phyloP scores from a whole-genome alignment of 2,888 invertebrate species.

The Leptodirus hochenwartii region DNA sequence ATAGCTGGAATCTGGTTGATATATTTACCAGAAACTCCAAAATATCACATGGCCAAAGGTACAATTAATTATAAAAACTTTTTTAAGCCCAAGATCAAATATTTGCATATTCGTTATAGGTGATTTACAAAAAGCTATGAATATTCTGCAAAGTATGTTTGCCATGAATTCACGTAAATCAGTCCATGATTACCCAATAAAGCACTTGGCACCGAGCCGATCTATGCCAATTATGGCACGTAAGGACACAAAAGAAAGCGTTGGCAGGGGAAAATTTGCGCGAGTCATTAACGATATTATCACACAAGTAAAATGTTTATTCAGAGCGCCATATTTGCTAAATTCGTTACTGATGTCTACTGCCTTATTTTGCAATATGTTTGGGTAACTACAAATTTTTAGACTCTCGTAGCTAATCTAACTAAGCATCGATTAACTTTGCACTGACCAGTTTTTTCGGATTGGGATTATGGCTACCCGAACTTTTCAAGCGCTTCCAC shows the following conservation, averaged over 20 bases:
- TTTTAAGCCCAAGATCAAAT: no score
- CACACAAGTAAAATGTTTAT: constrained; percentile 36
- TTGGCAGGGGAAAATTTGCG: constrained; percentile 14
- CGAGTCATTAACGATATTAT: constrained; percentile 33
- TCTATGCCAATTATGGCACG: background rate
- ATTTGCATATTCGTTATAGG: no score
- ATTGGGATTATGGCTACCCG: constrained; percentile 58
- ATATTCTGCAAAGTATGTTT: constrained; percentile 40
- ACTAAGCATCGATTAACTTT: background rate
- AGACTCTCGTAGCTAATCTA: constrained; percentile 2
- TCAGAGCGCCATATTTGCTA: constrained; percentile 33
- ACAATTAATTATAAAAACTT: no score
- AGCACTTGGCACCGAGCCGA: constrained; percentile 10
- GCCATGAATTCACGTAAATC: constrained; percentile 31
- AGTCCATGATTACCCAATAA: constrained; percentile 30
- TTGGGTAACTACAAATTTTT: constrained; percentile 34
- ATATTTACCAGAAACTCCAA: constrained; percentile 60
- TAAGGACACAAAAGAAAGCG: constrained; percentile 15
- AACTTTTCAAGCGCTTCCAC: constrained; percentile 44
- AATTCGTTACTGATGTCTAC: constrained; percentile 37
- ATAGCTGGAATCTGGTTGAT: constrained; percentile 37
- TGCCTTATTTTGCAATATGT: constrained; percentile 48
- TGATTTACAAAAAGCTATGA: constrained; percentile 36
- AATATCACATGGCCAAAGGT: constrained; percentile 49
- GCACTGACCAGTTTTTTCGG: constrained; percentile 38